Evolutionary conservation across 2,797 vertebrate genomes (phyloP).

Genomic region (Pygocentrus nattereri): DNA sequence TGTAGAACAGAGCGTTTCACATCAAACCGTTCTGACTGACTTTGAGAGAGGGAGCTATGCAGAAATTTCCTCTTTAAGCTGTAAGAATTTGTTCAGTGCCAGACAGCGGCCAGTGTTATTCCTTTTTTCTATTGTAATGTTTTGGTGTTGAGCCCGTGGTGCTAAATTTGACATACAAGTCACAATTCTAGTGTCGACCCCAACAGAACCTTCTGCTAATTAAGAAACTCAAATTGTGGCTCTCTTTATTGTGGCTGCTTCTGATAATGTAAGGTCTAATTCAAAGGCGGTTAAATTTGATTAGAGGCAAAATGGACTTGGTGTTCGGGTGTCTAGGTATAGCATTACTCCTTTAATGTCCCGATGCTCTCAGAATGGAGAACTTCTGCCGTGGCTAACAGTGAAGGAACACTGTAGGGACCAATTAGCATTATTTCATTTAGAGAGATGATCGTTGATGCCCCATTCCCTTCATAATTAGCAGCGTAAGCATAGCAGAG

Average conservation of each 20-base stretch:
- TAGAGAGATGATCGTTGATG: neutral
- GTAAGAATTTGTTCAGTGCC: too few relatives aligned
- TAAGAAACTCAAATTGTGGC: neutral
- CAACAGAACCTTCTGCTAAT: conserved; percentile 15
- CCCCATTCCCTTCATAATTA: neutral
- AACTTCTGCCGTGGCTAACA: neutral
- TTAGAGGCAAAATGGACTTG: conserved; percentile 4
- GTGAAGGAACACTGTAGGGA: neutral
- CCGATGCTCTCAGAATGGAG: neutral
- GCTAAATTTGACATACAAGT: too few relatives aligned
- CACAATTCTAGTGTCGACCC: too few relatives aligned
- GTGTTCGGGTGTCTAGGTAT: neutral
- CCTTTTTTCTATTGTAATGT: too few relatives aligned
- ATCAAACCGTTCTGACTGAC: too few relatives aligned
- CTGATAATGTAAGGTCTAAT: neutral
- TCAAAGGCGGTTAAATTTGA: neutral
- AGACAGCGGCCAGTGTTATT: too few relatives aligned
- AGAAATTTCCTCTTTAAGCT: too few relatives aligned
- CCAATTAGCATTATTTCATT: conserved; percentile 5
- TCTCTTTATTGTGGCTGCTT: conserved; percentile 3
- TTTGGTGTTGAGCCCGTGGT: too few relatives aligned
- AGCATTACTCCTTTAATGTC: neutral
- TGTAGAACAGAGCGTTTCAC: too few relatives aligned
- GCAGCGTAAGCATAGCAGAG: neutral
- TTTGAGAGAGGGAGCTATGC: too few relatives aligned